Conservation (phyloP, 1,140 invertebrate genomes). For the Drosophila yakuba region DNA sequence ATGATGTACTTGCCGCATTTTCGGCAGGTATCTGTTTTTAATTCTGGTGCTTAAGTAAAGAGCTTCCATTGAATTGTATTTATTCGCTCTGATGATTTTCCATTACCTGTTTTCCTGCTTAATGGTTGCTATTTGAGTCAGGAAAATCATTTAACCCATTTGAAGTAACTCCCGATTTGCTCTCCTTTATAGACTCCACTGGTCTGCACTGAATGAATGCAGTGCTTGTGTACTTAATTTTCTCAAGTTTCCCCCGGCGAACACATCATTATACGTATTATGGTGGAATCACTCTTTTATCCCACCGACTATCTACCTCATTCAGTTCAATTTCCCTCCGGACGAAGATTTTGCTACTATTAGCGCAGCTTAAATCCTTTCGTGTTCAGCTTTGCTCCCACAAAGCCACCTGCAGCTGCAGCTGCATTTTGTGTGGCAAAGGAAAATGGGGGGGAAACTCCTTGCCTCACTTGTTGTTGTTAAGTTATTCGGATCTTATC, state of each 20-base stretch:
- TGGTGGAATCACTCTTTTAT: conserved; percentile 1
- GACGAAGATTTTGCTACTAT: conserved; percentile 44
- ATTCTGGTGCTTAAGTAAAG: conserved; percentile 1
- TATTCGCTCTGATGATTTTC: background rate
- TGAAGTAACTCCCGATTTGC: background rate
- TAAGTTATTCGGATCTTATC: conserved; percentile 33
- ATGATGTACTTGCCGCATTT: conserved; percentile 1
- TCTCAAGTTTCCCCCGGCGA: conserved; percentile 2
- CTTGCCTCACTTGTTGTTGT: conserved; percentile 28
- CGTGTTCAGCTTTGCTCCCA: conserved; percentile 28
- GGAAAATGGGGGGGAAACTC: conserved; percentile 9
- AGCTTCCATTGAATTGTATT: background rate
- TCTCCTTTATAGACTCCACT: background rate
- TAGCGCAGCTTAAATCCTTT: conserved; percentile 46
- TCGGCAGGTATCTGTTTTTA: background rate
- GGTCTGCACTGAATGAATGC: conserved; percentile 2
- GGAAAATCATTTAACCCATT: background rate
- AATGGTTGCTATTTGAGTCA: background rate
- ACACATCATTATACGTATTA: conserved; percentile 15
- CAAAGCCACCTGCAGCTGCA: conserved; percentile 63
- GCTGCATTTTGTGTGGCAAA: conserved; percentile 45
- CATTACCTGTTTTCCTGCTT: too few relatives aligned
- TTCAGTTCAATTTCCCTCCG: conserved; percentile 33
- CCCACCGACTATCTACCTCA: conserved; percentile 3
- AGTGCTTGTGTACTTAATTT: conserved; percentile 14